phyloP scores from a whole-genome alignment of 1,140 invertebrate species.

The Heliconius himera region DNA sequence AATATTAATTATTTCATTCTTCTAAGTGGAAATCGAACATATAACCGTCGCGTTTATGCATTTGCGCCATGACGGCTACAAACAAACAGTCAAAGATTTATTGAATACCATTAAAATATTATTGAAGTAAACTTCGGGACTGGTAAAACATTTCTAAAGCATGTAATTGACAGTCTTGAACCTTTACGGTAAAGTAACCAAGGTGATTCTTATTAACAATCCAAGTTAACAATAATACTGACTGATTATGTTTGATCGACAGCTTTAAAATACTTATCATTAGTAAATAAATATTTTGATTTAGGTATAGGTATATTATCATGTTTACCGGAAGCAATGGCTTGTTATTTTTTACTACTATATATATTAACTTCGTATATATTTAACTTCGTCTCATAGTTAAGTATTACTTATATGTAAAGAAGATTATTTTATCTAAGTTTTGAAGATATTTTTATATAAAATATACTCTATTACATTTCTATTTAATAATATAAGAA shows the following conservation, averaged over 20 bases:
- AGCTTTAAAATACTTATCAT: conserved; percentile 42
- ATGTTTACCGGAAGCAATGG: neutral
- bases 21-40: too few relatives aligned
- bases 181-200: conserved; percentile 18
- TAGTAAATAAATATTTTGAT: conserved; percentile 22
- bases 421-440: neutral
- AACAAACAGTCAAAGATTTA: too few relatives aligned
- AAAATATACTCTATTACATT: too few relatives aligned
- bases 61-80: too few relatives aligned
- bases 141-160: conserved; percentile 7
- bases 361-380: too few relatives aligned
- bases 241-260: conserved; percentile 48
- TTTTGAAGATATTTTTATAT: neutral
- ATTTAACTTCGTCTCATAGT: neutral
- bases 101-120: neutral
- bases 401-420: conserved; percentile 17
- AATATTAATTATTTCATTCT: too few relatives aligned
- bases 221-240: conserved; percentile 26
- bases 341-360: neutral
- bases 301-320: neutral
- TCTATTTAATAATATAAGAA: too few relatives aligned
- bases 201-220: conserved; percentile 11
- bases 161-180: conserved; percentile 20
- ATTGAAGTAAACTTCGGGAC: neutral
- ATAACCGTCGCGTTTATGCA: too few relatives aligned